Base-by-base conservation (phyloP, 2,113 vertebrate genomes). In the Tetrao urogallus region DNA sequence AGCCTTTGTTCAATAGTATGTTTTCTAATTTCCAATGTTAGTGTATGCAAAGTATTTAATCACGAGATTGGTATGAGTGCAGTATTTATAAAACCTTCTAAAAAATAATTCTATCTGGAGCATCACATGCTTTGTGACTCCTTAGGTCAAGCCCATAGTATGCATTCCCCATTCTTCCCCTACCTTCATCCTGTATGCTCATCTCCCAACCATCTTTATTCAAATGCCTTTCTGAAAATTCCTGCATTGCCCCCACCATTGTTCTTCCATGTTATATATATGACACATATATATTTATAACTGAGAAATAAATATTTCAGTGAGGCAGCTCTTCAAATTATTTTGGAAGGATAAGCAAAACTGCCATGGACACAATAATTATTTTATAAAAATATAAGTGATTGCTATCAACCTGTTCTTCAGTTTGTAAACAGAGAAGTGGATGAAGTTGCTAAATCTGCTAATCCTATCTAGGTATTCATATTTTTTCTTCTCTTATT, bases 401-500 rank as follows among this genome's bases (percentile, higher is more conserved):
- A 83, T 86, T 83, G 34, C n/a, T 92, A 64, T 83, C 73, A 94
- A 74, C 42, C 36, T 89, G 57, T 72, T 54, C 52, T 92, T 86
- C 0, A 0, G 52, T 78, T 63, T 89, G 84, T 43, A 78, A 92
- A 90, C 61, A 92, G 32, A 92, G 20, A 52, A 78, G 47, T 40
- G 69, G 90, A 18, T 47, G 48, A 88, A 88, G 57, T 66, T 84
- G 73, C 83, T 92, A 63, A 92, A 88, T 69, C 80, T 90, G 80
- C 57, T 84, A 84, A 94, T 78, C 43, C 52, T 72, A 82, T 82
- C n/a, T 60, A 94, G 43, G 17, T 72, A 90, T 86, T 86, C 70
- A 86, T 36, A 86, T 52, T 58, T 87, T 92, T 43, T 76, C 32
- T 86, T 74, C 48, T 79, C 45, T 58, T 67, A 58, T 11, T 32